phyloP scores from a whole-genome alignment of 2,113 vertebrate species.

The Eclectus roratus region DNA sequence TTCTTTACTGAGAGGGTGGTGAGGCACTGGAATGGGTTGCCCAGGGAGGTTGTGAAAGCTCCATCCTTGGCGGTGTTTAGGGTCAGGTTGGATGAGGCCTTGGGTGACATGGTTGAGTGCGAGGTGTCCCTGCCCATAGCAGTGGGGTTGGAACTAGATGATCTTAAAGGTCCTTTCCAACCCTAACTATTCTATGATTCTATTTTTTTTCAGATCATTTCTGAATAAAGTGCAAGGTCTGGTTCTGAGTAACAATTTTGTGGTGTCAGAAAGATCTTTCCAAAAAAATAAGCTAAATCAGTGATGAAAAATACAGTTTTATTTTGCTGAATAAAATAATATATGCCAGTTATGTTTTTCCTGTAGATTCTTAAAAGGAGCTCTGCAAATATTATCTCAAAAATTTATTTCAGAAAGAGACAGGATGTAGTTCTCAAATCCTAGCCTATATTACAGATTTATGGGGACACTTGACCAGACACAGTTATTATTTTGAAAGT shows the following conservation, averaged over 20 bases:
- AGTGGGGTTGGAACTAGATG: background rate
- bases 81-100: no score
- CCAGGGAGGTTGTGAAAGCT: no score
- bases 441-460: background rate
- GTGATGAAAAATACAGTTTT: background rate
- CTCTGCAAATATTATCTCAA: background rate
- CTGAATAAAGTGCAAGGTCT: background rate
- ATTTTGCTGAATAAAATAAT: background rate
- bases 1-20: no score
- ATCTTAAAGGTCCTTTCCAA: background rate
- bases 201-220: background rate
- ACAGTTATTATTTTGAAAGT: conserved; percentile 25
- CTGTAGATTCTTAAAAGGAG: background rate
- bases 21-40: no score
- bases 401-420: conserved; percentile 1
- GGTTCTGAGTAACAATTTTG: background rate
- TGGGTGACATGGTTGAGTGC: background rate
- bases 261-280: background rate
- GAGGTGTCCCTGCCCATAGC: background rate
- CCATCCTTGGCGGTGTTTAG: no score
- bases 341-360: background rate
- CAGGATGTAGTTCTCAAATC: background rate
- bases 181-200: background rate
- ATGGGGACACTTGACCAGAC: background rate
- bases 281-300: background rate